Conservation (phyloP, 2,113 vertebrate species). For the Monopterus albus region DNA sequence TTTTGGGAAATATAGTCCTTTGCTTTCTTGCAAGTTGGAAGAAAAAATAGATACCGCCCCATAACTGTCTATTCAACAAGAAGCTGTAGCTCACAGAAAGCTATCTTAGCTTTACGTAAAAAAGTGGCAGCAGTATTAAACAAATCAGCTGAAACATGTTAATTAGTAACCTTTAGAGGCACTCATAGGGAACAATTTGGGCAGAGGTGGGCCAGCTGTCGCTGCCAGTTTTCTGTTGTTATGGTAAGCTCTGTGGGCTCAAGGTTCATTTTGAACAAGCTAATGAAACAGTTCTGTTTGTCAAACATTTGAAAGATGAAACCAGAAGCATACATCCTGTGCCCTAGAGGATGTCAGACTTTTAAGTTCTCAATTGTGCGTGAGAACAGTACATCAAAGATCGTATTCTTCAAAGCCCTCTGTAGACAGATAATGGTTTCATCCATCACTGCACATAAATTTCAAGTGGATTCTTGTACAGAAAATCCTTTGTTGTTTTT, state of each 20-base stretch:
- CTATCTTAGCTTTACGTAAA: neutral
- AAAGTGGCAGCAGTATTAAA: too few species aligned
- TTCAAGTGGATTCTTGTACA: neutral
- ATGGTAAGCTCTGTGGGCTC: too few species aligned
- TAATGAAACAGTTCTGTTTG: too few species aligned
- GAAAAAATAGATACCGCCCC: too few species aligned
- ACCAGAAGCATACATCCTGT: neutral
- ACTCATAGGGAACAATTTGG: too few species aligned
- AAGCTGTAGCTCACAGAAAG: neutral
- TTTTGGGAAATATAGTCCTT: neutral
- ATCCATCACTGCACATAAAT: neutral
- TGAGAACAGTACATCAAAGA: neutral
- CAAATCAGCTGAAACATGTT: too few species aligned
- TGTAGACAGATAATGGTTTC: neutral
- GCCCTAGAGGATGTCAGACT: neutral
- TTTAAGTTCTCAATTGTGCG: too few species aligned
- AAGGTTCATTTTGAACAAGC: too few species aligned
- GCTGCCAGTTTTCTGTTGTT: too few species aligned
- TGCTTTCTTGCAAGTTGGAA: neutral
- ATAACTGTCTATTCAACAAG: neutral
- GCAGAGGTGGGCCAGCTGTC: neutral
- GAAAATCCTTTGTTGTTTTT: slow-evolving; percentile 3
- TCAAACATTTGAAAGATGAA: neutral
- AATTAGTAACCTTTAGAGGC: too few species aligned
- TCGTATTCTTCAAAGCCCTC: too few species aligned